phyloP scores from a whole-genome alignment of 2,113 vertebrate species.

The Anolis carolinensis region DNA sequence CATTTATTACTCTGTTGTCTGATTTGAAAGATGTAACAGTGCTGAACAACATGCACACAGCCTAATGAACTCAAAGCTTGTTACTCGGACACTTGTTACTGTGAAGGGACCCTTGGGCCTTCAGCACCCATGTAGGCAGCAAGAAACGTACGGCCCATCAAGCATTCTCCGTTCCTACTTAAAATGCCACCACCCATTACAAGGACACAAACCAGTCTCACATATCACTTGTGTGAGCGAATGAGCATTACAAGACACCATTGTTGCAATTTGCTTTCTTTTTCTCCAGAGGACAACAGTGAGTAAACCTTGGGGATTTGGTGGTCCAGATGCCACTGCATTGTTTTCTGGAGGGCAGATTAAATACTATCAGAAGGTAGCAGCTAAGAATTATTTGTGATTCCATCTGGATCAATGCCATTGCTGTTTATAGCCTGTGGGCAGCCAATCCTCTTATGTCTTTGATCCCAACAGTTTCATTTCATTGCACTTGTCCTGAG shows the following conservation, averaged over 20 bases:
- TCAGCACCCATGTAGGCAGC: neutral
- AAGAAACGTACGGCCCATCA: neutral
- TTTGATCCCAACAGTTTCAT: slow-evolving; percentile 23
- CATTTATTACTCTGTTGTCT: neutral
- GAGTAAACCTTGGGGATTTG: neutral
- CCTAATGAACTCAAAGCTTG: neutral
- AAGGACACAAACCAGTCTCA: neutral
- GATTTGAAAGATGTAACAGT: neutral
- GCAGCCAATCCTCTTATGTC: slow-evolving; percentile 32
- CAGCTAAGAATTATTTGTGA: slow-evolving; percentile 4
- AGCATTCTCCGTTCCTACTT: neutral
- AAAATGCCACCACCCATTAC: neutral
- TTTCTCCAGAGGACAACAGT: neutral
- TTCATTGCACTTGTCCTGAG: slow-evolving; percentile 12
- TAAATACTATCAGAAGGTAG: slow-evolving; percentile 20
- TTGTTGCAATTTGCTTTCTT: neutral
- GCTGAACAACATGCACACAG: neutral
- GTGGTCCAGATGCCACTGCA: neutral
- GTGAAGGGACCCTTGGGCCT: neutral
- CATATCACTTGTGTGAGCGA: neutral
- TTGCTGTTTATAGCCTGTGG: slow-evolving; percentile 30
- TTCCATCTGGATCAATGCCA: slow-evolving; percentile 18
- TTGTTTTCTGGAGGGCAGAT: slow-evolving; percentile 26
- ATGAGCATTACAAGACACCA: neutral
- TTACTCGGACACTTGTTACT: neutral